These are phyloP conservation scores for Charina bottae DNA, from an alignment of 2,113 vertebrate genomes.

Conservation along the genomic window DNA sequence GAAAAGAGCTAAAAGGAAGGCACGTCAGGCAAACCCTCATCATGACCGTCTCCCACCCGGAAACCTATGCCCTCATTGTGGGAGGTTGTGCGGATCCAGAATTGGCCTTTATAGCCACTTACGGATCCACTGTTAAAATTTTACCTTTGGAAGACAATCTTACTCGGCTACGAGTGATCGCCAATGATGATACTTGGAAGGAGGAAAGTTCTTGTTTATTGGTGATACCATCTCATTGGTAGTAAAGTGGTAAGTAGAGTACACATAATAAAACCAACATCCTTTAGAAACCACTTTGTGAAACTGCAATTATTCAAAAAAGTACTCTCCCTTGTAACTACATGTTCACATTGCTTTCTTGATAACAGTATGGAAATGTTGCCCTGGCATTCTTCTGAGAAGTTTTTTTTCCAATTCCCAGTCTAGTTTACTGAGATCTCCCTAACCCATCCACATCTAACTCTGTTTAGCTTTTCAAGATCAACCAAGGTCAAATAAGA, in stretches of 20 bases:
- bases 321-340: background rate
- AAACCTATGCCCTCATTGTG: no score
- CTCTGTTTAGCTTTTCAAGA: background rate
- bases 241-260: background rate
- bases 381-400: background rate
- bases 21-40: no score
- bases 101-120: no score
- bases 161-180: no score
- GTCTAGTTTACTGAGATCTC: background rate
- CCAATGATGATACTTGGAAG: no score
- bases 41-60: no score
- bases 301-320: background rate
- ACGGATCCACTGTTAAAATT: no score
- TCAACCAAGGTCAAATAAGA: background rate
- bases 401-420: background rate
- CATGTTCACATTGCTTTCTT: background rate
- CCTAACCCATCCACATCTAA: background rate
- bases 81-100: no score
- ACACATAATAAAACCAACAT: background rate
- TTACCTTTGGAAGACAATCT: no score
- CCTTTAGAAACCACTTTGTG: background rate
- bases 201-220: constrained; percentile 12
- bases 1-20: no score
- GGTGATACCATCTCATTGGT: background rate
- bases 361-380: background rate